phyloP scores from a whole-genome alignment of 2,888 invertebrate genomes.

The Ariolimax columbianus region DNA sequence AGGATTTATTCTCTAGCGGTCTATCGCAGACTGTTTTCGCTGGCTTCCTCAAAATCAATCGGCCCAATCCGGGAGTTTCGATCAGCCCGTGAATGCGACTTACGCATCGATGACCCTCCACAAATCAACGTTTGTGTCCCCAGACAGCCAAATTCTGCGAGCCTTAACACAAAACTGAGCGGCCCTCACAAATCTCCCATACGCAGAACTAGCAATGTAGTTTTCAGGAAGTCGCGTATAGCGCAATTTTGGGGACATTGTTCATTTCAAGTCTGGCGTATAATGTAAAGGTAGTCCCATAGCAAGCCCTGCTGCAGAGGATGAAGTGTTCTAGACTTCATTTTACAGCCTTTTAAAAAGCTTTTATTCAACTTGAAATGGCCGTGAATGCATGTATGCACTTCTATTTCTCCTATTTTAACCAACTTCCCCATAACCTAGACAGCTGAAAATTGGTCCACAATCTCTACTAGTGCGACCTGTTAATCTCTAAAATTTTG shows the following conservation, averaged over 20 bases:
- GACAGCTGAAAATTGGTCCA: too few species aligned
- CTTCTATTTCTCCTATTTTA: too few species aligned
- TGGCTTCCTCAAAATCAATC: background rate
- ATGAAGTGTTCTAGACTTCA: too few species aligned
- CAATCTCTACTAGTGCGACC: too few species aligned
- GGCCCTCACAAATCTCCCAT: background rate
- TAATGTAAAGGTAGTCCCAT: too few species aligned
- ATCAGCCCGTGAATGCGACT: background rate
- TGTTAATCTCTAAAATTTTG: too few species aligned
- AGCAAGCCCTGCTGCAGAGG: too few species aligned
- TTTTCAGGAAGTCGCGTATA: background rate
- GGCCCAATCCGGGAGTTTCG: background rate
- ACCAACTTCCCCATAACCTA: too few species aligned
- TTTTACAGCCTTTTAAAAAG: too few species aligned
- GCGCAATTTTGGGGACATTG: background rate
- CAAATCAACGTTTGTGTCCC: slow-evolving; percentile 7
- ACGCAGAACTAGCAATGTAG: background rate
- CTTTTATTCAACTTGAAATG: too few species aligned
- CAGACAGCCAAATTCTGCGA: background rate
- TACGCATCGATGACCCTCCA: background rate
- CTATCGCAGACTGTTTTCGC: background rate
- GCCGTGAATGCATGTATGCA: too few species aligned
- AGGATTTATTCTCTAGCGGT: background rate
- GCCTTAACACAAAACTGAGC: background rate
- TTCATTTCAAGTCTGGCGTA: too few species aligned